Conservation (phyloP, 2,888 invertebrate genomes). For the Noctua fimbriata region DNA sequence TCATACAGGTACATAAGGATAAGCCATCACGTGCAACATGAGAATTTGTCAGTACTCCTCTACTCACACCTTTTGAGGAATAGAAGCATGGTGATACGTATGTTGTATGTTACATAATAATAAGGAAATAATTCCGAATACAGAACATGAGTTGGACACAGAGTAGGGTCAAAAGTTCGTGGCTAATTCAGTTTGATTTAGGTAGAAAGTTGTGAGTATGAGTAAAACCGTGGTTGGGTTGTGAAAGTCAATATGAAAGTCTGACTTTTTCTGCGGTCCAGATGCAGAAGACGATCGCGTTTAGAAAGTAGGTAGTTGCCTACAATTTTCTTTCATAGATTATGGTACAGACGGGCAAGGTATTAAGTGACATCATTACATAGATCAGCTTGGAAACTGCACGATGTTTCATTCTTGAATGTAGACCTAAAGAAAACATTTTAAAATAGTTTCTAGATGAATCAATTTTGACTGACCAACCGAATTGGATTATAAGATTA, state of each 20-base stretch:
- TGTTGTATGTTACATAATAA: neutral
- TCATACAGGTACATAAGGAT: too few species aligned
- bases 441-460: neutral
- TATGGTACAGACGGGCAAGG: neutral
- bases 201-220: constrained; percentile 27
- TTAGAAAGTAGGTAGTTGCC: constrained; percentile 32
- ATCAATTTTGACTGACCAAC: neutral
- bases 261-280: constrained; percentile 33
- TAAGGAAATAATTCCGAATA: neutral
- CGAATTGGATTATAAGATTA: too few species aligned
- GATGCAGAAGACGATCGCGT: constrained; percentile 21
- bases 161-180: constrained; percentile 19
- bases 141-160: constrained; percentile 3
- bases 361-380: neutral
- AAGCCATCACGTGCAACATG: neutral
- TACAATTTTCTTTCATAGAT: constrained; percentile 24
- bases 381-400: neutral
- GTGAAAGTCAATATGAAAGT: constrained; percentile 44
- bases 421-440: neutral
- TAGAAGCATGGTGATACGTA: neutral
- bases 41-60: neutral
- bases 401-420: neutral
- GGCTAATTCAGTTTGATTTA: constrained; percentile 40
- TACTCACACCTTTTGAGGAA: neutral
- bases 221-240: constrained; percentile 19